These are phyloP conservation scores for Micromesistius poutassou DNA, from an alignment of 2,797 vertebrate genomes.

Conservation along the genomic window DNA sequence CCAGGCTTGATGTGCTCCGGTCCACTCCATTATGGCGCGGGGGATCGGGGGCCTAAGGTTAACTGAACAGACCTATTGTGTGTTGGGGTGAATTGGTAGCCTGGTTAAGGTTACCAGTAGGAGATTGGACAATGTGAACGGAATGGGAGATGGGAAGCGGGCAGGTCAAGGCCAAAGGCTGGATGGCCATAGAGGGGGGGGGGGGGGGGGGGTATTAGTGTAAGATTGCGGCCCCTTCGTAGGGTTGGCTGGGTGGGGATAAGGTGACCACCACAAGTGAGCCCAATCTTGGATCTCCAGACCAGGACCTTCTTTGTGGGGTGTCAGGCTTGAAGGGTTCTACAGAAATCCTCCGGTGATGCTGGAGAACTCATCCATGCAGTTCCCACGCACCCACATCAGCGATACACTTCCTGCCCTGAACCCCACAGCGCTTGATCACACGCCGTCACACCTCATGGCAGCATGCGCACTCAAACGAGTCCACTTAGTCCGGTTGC, in stretches of 20 bases:
- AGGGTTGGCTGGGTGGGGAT: slow-evolving; percentile 42
- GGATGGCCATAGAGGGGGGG: slow-evolving; percentile 38
- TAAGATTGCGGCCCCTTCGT: slow-evolving; percentile 54
- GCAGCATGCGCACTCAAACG: background rate
- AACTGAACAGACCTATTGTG: slow-evolving; percentile 73
- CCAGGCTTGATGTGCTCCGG: slow-evolving; percentile 54
- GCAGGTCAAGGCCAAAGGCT: slow-evolving; percentile 63
- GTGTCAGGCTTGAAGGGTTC: slow-evolving; percentile 67
- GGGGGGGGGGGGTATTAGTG: slow-evolving; percentile 34
- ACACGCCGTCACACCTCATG: background rate
- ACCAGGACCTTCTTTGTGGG: slow-evolving; percentile 65
- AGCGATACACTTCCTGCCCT: background rate
- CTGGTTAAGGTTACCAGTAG: slow-evolving; percentile 76
- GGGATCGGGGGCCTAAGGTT: slow-evolving; percentile 45
- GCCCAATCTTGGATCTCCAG: slow-evolving; percentile 46
- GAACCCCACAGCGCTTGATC: background rate
- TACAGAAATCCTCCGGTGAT: slow-evolving; percentile 40
- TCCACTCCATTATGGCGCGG: slow-evolving; percentile 63
- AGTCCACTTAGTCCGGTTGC: background rate
- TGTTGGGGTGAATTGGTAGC: slow-evolving; percentile 62
- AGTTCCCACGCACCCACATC: slow-evolving; percentile 61
- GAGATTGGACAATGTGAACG: slow-evolving; percentile 64
- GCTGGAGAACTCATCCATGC: slow-evolving; percentile 51
- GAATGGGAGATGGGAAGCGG: slow-evolving; percentile 58
- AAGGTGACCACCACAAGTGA: slow-evolving; percentile 59